Evolutionary conservation across 2,888 invertebrate genomes (phyloP).

Genomic region (Anoncus sp.): DNA sequence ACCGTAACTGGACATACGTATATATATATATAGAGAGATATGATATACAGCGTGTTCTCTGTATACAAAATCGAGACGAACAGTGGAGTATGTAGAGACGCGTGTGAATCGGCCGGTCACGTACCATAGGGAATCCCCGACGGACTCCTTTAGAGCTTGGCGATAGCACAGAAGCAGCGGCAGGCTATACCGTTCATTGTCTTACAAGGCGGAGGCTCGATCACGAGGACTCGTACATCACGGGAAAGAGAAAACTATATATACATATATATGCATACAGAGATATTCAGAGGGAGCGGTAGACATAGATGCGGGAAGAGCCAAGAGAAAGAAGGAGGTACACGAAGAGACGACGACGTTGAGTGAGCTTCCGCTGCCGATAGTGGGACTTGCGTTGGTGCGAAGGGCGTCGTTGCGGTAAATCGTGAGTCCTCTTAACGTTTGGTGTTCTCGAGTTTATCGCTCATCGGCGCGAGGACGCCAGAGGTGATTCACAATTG

Average conservation of each 20-base stretch:
- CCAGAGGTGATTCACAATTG: constrained; percentile 33
- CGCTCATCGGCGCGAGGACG: constrained; percentile 62
- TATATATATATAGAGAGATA: not conserved
- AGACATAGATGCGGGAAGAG: not conserved
- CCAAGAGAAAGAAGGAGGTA: constrained; percentile 5
- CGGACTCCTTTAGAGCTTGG: constrained; percentile 48
- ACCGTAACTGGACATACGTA: constrained; percentile 2
- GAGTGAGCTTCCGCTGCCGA: constrained; percentile 50
- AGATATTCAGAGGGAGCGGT: constrained; percentile 4
- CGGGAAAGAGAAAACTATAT: constrained; percentile 36
- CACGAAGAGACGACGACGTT: constrained; percentile 21
- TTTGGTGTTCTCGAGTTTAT: constrained; percentile 76
- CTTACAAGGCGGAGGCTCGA: constrained; percentile 72
- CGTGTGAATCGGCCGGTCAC: constrained; percentile 55
- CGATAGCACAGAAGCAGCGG: constrained; percentile 48
- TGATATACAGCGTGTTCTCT: not conserved
- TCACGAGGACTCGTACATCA: constrained; percentile 66
- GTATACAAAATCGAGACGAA: constrained; percentile 21
- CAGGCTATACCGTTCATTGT: constrained; percentile 70
- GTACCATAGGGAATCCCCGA: constrained; percentile 49
- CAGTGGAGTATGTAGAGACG: constrained; percentile 33
- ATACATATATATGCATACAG: not conserved
- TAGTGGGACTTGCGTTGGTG: constrained; percentile 57
- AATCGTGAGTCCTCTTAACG: constrained; percentile 75
- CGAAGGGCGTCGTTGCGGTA: constrained; percentile 71